Base-by-base conservation (phyloP, 1,140 invertebrate species). In the Pachyrhynchus sulphureomaculatus region DNA sequence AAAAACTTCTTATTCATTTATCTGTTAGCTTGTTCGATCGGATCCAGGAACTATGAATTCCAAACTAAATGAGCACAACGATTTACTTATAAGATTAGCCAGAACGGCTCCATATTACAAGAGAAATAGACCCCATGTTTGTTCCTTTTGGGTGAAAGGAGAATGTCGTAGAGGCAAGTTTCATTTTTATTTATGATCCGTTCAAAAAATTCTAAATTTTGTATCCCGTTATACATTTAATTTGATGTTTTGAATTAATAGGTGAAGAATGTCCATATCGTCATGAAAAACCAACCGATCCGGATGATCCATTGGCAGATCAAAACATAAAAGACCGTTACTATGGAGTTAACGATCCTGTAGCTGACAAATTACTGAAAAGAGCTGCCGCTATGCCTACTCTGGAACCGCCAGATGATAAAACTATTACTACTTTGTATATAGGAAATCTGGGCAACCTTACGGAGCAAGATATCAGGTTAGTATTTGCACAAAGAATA, bases 81-180 rank as follows among this genome's bases (percentile, higher is more conserved):
- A 99, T 72, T 84, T 99, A 70, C 76, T 99, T 10, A 85, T 96
- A 73, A 95, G 98, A 72, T 80, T 99, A 62, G 97, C 97, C 2
- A 82, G 98, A 33, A 99, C 95, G 12, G 92, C 95, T 33, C 98
- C 98, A 0, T 99, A 99, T 77, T 99, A 99, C 73, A 99, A 99
- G 74, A 80, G 98, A 45, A 99, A 99, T 75, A 82, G 95, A 67
- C 96, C 98, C 0, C 98, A 99, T 77, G 98, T 99, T 39, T 99
- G 98, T 78, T 99, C 96, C 0, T 99, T 99, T 77, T 99, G 96
- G 95, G 96, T 99, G 0, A 99, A 99, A 81, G 98, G 97, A 0
- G 97, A 99, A 78, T 99, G 98, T 77, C 91, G 96, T 73, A 82
- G 98, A 77, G 98, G 57, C 51, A 42, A 56, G 4, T n/a, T n/a